phyloP scores from a whole-genome alignment of 2,113 vertebrate genomes.

The Oriolus oriolus region DNA sequence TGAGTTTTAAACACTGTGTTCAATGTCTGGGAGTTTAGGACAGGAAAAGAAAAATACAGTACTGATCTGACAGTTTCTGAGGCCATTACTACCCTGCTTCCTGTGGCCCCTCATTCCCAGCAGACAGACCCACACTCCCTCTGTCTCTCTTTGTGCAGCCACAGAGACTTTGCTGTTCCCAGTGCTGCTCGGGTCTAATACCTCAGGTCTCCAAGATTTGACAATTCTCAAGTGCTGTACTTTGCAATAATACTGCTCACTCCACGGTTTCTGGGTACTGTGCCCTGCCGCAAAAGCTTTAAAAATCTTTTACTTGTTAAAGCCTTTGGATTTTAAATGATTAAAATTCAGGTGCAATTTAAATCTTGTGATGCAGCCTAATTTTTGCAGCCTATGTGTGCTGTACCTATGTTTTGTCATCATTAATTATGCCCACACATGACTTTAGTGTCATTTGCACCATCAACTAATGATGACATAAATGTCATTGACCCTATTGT shows the following conservation, averaged over 20 bases:
- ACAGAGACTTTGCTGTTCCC: neutral
- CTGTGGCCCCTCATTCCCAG: neutral
- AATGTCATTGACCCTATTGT: slow-evolving; percentile 1
- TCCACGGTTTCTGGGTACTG: neutral
- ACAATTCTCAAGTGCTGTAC: neutral
- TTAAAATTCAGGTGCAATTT: neutral
- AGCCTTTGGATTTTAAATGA: neutral
- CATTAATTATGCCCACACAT: neutral
- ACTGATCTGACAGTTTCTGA: neutral
- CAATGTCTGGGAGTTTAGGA: neutral
- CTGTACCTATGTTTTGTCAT: neutral
- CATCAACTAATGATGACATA: slow-evolving; percentile 3
- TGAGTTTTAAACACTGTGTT: neutral
- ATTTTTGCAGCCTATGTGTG: neutral
- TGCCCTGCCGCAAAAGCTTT: neutral
- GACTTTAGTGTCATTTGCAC: neutral
- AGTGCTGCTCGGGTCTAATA: rapidly evolving
- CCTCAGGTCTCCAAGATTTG: neutral
- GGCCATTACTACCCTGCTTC: neutral
- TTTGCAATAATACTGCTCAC: neutral
- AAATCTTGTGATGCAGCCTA: neutral
- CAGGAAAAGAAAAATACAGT: neutral
- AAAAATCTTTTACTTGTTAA: neutral
- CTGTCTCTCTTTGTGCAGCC: neutral
- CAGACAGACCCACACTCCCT: neutral